phyloP scores from a whole-genome alignment of 2,113 vertebrate species.

The Morone chrysops region DNA sequence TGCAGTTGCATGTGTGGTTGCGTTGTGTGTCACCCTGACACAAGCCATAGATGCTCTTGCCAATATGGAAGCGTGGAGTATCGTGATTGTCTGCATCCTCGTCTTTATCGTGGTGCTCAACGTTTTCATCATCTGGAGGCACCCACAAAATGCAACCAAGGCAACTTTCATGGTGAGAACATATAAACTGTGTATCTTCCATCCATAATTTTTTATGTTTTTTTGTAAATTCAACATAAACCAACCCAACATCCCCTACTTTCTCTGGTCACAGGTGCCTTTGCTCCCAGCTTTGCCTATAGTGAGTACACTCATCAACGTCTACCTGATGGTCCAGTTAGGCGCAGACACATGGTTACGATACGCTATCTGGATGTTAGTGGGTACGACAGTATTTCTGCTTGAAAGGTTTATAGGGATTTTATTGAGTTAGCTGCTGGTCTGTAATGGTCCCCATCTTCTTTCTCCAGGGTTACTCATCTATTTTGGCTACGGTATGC shows the following conservation, averaged over 20 bases:
- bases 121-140: conserved; percentile 84
- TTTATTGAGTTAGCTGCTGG: not conserved
- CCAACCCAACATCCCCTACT: not conserved
- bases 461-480: conserved; percentile 84
- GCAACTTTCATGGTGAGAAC: conserved; percentile 87
- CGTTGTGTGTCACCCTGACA: conserved; percentile 75
- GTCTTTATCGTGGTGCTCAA: conserved; percentile 71
- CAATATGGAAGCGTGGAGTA: conserved; percentile 76
- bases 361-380: conserved; percentile 88
- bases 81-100: conserved; percentile 76
- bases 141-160: conserved; percentile 85
- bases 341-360: conserved; percentile 84
- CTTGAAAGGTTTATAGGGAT: not conserved
- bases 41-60: conserved; percentile 75
- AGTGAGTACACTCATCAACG: conserved; percentile 85
- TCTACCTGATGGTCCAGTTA: conserved; percentile 87
- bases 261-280: conserved; percentile 83
- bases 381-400: conserved; percentile 78
- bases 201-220: not conserved
- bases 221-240: no score
- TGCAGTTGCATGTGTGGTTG: conserved; percentile 78
- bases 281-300: conserved; percentile 86
- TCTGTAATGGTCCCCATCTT: not conserved
- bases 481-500: conserved; percentile 88
- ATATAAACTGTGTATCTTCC: not conserved